Evolutionary conservation across 2,888 invertebrate species (phyloP), one percentile per base, ranked within the genome.

Genomic region (Eremobia ochroleuca): DNA sequence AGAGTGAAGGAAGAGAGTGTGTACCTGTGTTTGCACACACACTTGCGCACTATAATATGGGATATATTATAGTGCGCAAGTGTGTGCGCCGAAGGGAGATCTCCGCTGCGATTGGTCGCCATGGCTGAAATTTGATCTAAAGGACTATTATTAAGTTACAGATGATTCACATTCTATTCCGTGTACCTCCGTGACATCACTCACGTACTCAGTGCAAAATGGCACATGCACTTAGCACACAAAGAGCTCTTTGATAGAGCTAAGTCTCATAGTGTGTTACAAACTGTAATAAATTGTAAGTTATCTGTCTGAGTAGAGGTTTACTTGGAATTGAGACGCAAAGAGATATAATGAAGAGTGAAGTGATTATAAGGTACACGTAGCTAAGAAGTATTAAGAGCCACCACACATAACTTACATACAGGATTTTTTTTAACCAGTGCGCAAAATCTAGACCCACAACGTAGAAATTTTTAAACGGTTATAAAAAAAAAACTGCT

Each of bases 301-400:
- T 79, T 55, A 80, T 40, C 28, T 31, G 3, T n/a, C 5, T 25
- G n/a, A 49, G 49, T 8, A 46, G 9, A 6, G 31, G 31, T 64
- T n/a, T 49, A 28, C 58, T 4, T 15, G 1, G 34, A 21, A n/a
- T 15, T 15, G 21, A 70, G 15, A 37, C 9, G 6, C 55, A 79
- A 37, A 78, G 28, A 58, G 73, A 73, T 49, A 15, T 73, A 73
- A 79, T 49, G 31, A 58, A 46, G 11, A n/a, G 28, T 31, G 5
- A 40, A 49, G 52, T 43, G 46, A 21, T 34, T n/a, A 40, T 34
- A 15, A 37, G 9, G 18, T 31, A 9, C 55, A 8, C 25, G n/a
- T n/a, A 25, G 6, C 31, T 4, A 18, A 34, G 61, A 58, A 6
- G 18, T 18, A 13, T n/a, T 55, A 55, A 55, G 55, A n/a, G 52